Percentiles rank a stretch among this genome's conserved stretches.
Evolutionary conservation across 1,140 invertebrate genomes (phyloP).

Genomic region (Radopholus similis): DNA sequence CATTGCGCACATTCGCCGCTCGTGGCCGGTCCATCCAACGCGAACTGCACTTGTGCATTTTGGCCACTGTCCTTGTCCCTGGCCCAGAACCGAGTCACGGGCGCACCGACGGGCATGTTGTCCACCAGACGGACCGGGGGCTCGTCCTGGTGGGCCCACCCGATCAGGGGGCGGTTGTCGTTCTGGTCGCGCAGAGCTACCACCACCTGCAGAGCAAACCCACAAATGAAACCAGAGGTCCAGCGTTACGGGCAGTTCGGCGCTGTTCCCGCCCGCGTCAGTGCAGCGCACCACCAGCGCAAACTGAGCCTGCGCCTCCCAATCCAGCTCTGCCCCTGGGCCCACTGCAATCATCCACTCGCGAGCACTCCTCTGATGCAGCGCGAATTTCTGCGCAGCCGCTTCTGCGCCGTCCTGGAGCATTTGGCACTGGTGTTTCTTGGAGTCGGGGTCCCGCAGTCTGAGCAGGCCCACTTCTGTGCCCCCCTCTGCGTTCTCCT

Average conservation of each 20-base stretch:
- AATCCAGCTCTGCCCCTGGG: conserved; percentile 16
- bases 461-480: neutral
- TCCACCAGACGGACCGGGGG: conserved; percentile 15
- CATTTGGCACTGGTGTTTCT: conserved; percentile 5
- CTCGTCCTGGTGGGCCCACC: neutral
- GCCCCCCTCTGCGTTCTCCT: neutral
- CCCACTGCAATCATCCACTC: conserved; percentile 12
- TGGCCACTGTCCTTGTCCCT: conserved; percentile 25
- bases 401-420: neutral
- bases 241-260: conserved; percentile 23
- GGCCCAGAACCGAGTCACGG: conserved; percentile 24
- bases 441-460: conserved; percentile 1
- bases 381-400: neutral
- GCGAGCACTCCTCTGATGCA: neutral
- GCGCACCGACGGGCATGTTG: conserved; percentile 26
- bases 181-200: conserved; percentile 32
- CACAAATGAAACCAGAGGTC: conserved; percentile 5
- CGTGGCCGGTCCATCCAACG: neutral
- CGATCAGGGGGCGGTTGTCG: conserved; percentile 31
- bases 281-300: conserved; percentile 27
- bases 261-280: conserved; percentile 30
- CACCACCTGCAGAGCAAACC: conserved; percentile 13
- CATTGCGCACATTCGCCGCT: conserved; percentile 20
- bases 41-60: conserved; percentile 17
- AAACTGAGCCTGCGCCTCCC: conserved; percentile 13